A percentile compares a stretch with the other conserved stretches of the same genome.
Evolutionary conservation across 2,888 invertebrate genomes (phyloP).

Genomic region (Trissonchulus sp.): DNA sequence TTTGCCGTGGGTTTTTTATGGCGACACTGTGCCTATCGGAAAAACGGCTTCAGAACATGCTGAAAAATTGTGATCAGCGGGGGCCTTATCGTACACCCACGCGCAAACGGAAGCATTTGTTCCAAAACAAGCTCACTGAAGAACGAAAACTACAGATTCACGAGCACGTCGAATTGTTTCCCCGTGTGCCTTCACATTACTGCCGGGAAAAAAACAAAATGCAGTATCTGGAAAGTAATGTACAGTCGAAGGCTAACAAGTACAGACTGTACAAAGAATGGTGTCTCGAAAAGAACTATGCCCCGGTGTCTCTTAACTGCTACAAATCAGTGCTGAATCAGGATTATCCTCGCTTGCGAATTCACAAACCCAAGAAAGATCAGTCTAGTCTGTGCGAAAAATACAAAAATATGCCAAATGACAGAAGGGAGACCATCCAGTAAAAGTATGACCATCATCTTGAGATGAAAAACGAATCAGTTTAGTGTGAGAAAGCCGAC

Average conservation of each 20-base stretch:
- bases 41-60: neutral
- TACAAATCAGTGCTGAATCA: neutral
- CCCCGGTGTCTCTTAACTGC: constrained; percentile 6
- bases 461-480: constrained; percentile 20
- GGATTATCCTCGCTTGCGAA: constrained; percentile 13
- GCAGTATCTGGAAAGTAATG: constrained; percentile 8
- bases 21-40: neutral
- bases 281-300: neutral
- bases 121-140: neutral
- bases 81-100: neutral
- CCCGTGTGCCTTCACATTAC: constrained; percentile 14
- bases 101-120: neutral
- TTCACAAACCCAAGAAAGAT: constrained; percentile 28
- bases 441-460: constrained; percentile 22
- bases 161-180: constrained; percentile 17
- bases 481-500: too few species aligned
- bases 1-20: neutral
- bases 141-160: neutral
- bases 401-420: constrained; percentile 17
- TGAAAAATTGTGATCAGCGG: neutral
- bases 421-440: neutral
- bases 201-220: constrained; percentile 3
- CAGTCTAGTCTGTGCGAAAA: constrained; percentile 24
- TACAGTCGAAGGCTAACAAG: constrained; percentile 11
- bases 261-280: constrained; percentile 22